phyloP scores from a whole-genome alignment of 2,113 vertebrate species.

The Litocranius walleri region DNA sequence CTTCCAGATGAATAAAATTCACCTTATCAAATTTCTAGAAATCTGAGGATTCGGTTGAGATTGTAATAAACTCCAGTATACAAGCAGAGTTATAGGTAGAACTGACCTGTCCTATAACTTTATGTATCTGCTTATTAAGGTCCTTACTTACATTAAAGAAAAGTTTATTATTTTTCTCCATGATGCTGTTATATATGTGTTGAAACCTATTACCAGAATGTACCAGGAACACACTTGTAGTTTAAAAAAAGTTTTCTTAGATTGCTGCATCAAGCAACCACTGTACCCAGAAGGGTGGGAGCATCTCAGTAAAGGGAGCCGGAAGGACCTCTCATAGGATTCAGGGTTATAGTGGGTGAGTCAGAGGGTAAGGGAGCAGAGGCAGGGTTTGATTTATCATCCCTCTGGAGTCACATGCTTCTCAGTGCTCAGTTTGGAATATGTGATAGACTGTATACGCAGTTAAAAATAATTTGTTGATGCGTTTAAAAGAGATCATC shows the following conservation, averaged over 20 bases:
- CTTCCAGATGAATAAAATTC: background rate
- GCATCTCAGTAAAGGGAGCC: background rate
- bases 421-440: background rate
- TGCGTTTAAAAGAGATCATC: background rate
- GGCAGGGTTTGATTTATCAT: background rate
- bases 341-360: background rate
- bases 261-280: background rate
- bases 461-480: background rate
- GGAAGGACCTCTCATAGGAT: background rate
- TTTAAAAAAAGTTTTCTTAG: background rate
- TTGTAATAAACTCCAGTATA: background rate
- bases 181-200: background rate
- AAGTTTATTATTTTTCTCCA: background rate
- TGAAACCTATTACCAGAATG: background rate
- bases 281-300: background rate
- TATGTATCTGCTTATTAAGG: background rate
- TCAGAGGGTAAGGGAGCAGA: background rate
- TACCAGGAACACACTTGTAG: background rate
- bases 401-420: background rate
- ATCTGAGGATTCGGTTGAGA: background rate
- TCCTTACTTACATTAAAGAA: background rate
- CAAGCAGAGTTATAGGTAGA: background rate
- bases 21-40: slow-evolving; percentile 9
- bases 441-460: background rate
- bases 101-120: background rate